A percentile compares a stretch with the other conserved stretches of the same genome.
These are phyloP conservation scores for Lepisosteus osseus DNA, from an alignment of 2,113 vertebrate genomes.

Conservation along the genomic window DNA sequence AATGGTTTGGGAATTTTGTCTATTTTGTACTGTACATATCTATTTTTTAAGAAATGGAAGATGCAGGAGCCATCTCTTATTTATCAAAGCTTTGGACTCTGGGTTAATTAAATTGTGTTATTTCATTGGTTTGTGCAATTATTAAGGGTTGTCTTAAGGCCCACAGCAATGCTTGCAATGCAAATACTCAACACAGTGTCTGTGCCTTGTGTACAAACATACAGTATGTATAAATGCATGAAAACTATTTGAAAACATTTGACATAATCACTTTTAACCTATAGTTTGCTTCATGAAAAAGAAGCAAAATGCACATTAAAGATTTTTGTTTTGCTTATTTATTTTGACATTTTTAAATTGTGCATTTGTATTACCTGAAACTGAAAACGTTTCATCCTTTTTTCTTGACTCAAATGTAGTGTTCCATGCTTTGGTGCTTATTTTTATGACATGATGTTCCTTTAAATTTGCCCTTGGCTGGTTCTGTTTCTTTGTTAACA, in stretches of 20 bases:
- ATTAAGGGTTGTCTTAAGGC: slow-evolving; percentile 38
- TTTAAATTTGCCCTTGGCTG: too few species aligned
- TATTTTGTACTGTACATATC: slow-evolving; percentile 51
- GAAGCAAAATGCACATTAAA: too few species aligned
- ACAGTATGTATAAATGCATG: slow-evolving; percentile 65
- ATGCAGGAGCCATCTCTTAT: slow-evolving; percentile 49
- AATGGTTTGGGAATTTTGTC: slow-evolving; percentile 35
- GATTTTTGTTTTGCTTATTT: too few species aligned
- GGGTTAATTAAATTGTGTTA: slow-evolving; percentile 29
- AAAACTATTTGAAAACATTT: slow-evolving; percentile 20
- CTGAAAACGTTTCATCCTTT: too few species aligned
- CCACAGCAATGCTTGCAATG: slow-evolving; percentile 55
- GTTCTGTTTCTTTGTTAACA: too few species aligned
- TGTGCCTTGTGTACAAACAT: slow-evolving; percentile 69
- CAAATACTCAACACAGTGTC: slow-evolving; percentile 54
- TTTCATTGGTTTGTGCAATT: not conserved
- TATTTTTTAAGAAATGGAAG: slow-evolving; percentile 33
- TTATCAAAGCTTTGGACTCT: slow-evolving; percentile 31
- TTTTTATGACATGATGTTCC: too few species aligned
- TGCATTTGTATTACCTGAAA: too few species aligned
- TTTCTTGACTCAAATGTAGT: too few species aligned
- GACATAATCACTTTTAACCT: too few species aligned
- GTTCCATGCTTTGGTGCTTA: too few species aligned
- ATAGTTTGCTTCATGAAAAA: too few species aligned
- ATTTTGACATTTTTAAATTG: too few species aligned